Conservation (phyloP, 2,888 invertebrate species). For the Coleophora flavipennella region DNA sequence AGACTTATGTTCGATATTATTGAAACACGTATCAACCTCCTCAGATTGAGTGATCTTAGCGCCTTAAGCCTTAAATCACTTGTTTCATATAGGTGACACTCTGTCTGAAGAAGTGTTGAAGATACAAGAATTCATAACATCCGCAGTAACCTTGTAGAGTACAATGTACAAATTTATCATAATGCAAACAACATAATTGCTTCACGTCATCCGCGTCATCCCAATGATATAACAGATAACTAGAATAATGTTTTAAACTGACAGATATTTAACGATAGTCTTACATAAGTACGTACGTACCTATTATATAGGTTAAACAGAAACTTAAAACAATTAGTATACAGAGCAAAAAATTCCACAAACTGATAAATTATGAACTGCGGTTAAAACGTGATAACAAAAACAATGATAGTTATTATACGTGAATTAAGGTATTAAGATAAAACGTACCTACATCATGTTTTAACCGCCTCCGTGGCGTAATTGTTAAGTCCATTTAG, state of each 20-base stretch:
- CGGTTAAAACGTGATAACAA: background rate
- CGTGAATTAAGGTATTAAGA: no score
- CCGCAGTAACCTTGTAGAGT: slow-evolving; percentile 18
- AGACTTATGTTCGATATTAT: no score
- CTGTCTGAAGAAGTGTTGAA: background rate
- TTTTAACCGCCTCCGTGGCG: no score
- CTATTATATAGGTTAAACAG: background rate
- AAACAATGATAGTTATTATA: no score
- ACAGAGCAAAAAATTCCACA: slow-evolving; percentile 2
- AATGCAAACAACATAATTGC: slow-evolving; percentile 22
- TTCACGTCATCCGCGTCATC: slow-evolving; percentile 27
- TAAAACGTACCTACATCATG: no score
- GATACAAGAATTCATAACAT: slow-evolving; percentile 1
- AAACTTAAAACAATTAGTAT: background rate
- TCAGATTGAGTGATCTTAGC: no score
- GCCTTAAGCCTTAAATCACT: no score
- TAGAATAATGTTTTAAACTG: no score
- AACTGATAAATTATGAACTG: background rate
- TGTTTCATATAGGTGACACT: background rate
- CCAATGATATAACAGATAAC: slow-evolving; percentile 1
- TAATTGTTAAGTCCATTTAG: no score
- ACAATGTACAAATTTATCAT: background rate
- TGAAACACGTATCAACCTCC: no score
- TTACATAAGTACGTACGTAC: no score
- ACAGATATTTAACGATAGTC: no score